These are phyloP conservation scores for Acleris holmiana DNA, from an alignment of 2,888 invertebrate species.

Conservation along the genomic window DNA sequence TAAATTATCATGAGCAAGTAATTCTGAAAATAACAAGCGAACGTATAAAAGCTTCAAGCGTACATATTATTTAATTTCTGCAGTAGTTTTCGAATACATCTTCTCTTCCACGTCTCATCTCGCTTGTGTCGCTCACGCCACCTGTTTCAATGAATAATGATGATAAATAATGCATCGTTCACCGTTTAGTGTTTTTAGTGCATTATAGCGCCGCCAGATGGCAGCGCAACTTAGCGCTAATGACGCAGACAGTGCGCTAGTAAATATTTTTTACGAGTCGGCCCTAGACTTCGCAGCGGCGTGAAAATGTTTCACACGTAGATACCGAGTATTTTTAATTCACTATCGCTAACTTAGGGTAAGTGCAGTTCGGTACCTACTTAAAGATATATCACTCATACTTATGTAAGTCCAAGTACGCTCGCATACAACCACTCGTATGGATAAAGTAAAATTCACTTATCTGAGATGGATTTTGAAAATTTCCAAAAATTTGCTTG, in stretches of 20 bases:
- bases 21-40: no score
- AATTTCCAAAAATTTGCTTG: no score
- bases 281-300: slow-evolving; percentile 52
- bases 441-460: no score
- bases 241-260: slow-evolving; percentile 41
- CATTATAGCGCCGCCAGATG: slow-evolving; percentile 42
- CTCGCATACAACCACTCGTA: no score
- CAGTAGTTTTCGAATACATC: no score
- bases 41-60: no score
- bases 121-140: neutral
- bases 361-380: no score
- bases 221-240: slow-evolving; percentile 40
- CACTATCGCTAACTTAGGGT: neutral
- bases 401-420: no score
- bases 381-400: no score
- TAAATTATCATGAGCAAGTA: no score
- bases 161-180: slow-evolving; percentile 32
- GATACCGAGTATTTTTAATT: slow-evolving; percentile 16
- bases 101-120: neutral
- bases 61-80: no score
- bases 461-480: no score
- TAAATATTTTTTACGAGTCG: slow-evolving; percentile 80
- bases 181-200: slow-evolving; percentile 40
- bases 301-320: slow-evolving; percentile 38
- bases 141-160: slow-evolving; percentile 8